A percentile compares a stretch with the other conserved stretches of the same genome.
Evolutionary conservation across 1,140 invertebrate species (phyloP).

Genomic region (Hestina assimilis): DNA sequence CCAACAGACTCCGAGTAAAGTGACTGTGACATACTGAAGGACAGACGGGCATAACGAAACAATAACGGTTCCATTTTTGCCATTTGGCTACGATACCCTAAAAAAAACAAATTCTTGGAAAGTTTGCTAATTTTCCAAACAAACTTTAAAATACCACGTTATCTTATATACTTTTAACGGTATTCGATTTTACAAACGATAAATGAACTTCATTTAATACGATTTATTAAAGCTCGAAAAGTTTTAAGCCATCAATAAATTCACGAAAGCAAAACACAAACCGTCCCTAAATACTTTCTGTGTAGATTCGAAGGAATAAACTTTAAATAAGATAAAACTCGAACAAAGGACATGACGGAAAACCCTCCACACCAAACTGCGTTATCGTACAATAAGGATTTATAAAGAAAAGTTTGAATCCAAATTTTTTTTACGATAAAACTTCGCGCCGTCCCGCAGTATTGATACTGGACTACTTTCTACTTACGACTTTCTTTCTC

Average conservation of each 20-base stretch:
- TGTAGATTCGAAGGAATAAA: conserved; percentile 10
- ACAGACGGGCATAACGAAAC: too few species aligned
- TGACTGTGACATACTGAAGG: too few species aligned
- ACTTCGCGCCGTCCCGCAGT: conserved; percentile 14
- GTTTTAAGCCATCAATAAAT: not conserved
- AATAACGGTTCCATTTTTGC: too few species aligned
- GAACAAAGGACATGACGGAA: conserved; percentile 17
- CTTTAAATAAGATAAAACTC: conserved; percentile 27
- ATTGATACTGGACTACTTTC: conserved; percentile 16
- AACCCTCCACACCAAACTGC: conserved; percentile 6
- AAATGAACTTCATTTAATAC: too few species aligned
- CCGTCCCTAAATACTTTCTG: conserved; percentile 14
- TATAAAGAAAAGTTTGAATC: conserved; percentile 26
- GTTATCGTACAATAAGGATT: conserved; percentile 26
- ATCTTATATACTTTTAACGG: too few species aligned
- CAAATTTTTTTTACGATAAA: conserved; percentile 27
- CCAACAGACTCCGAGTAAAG: too few species aligned
- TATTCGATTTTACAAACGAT: too few species aligned
- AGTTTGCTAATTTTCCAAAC: too few species aligned
- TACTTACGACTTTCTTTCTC: not conserved
- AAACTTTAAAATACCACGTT: too few species aligned
- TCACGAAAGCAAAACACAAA: conserved; percentile 3
- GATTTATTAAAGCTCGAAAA: too few species aligned
- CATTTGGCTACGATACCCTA: too few species aligned
- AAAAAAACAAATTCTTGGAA: too few species aligned